Evolutionary conservation across 2,888 invertebrate species (phyloP).

Genomic region (Hydropsyche betteni): DNA sequence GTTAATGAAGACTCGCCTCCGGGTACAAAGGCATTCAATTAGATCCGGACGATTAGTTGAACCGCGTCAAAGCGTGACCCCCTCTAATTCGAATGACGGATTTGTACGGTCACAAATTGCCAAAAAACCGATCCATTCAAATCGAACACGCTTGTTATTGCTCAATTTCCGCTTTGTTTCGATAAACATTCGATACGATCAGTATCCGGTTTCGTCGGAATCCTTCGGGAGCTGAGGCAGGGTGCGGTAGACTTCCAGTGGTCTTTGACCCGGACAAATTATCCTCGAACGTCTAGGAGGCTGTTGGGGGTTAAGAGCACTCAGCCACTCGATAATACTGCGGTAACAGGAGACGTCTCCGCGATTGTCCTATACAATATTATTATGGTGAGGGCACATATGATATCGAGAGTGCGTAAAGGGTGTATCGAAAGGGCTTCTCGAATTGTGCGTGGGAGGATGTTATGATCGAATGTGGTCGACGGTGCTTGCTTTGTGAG

Average conservation of each 20-base stretch:
- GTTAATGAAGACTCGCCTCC: conserved; percentile 1
- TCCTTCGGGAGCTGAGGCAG: too few relatives aligned
- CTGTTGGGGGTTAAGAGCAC: conserved; percentile 29
- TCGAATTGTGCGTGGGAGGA: too few relatives aligned
- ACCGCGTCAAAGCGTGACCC: neutral
- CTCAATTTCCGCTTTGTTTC: too few relatives aligned
- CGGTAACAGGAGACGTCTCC: conserved; percentile 29
- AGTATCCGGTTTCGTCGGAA: too few relatives aligned
- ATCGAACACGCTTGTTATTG: too few relatives aligned
- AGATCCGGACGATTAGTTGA: neutral
- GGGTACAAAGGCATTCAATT: neutral
- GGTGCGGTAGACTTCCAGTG: neutral
- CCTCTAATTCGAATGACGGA: neutral
- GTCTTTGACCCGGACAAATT: conserved; percentile 17
- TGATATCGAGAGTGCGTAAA: too few relatives aligned
- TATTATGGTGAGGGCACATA: too few relatives aligned
- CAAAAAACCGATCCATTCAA: neutral
- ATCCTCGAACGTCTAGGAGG: conserved; percentile 17
- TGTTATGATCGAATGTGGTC: too few relatives aligned
- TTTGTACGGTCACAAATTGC: too few relatives aligned
- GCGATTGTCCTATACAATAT: conserved; percentile 14
- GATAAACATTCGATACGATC: too few relatives aligned
- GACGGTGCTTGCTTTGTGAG: too few relatives aligned
- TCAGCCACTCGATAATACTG: conserved; percentile 34
- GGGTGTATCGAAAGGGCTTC: too few relatives aligned